phyloP scores from a whole-genome alignment of 2,113 vertebrate species.

The Vulpes lagopus region DNA sequence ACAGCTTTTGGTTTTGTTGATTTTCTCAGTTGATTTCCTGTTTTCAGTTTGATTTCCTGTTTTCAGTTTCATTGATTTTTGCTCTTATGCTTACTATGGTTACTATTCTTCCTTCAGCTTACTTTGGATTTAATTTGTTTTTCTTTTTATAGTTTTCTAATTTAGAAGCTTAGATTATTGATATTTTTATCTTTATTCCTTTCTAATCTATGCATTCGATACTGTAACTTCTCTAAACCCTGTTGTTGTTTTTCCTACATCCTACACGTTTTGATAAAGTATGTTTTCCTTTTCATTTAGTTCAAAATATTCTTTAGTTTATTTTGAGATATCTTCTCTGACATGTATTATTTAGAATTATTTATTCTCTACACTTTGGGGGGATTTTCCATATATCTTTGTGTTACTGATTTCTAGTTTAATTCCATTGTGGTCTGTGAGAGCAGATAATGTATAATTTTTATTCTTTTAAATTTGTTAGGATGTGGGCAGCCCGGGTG shows the following conservation, averaged over 20 bases:
- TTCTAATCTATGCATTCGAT: background rate
- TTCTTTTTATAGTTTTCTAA: background rate
- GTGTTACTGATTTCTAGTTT: background rate
- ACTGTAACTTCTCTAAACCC: background rate
- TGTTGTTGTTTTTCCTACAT: background rate
- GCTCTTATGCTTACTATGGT: background rate
- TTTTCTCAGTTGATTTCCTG: background rate
- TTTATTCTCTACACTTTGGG: background rate
- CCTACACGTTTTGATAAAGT: background rate
- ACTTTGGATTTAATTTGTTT: background rate
- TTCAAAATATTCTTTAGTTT: background rate
- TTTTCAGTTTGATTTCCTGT: background rate
- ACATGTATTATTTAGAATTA: background rate
- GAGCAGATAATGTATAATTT: background rate
- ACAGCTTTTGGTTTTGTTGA: background rate
- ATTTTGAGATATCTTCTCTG: background rate
- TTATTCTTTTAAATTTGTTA: background rate
- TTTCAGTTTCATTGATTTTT: background rate
- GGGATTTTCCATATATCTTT: background rate
- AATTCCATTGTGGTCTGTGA: background rate
- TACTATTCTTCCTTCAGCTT: background rate
- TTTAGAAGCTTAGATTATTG: background rate
- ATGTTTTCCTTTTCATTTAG: background rate
- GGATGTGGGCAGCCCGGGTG: background rate
- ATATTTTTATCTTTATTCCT: background rate